Evolutionary conservation across 2,113 vertebrate species (phyloP).

Genomic region (Ondatra zibethicus): DNA sequence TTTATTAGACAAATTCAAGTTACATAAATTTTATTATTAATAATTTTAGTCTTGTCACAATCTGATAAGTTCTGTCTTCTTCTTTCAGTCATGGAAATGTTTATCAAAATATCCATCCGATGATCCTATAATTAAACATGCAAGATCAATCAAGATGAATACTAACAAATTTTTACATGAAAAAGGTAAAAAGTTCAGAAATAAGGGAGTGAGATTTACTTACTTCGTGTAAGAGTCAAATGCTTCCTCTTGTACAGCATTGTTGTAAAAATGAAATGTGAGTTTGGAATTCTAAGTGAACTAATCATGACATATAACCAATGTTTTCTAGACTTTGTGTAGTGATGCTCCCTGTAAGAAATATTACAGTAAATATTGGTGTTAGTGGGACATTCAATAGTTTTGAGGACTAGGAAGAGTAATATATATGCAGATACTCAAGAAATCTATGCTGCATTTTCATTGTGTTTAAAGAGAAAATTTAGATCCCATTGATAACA

Average conservation of each 20-base stretch:
- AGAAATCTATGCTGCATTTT: neutral
- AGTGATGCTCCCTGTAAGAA: neutral
- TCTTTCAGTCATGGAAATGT: neutral
- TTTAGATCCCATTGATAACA: neutral
- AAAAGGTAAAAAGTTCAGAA: constrained; percentile 23
- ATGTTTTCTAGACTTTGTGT: constrained; percentile 25
- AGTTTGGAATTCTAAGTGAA: constrained; percentile 16
- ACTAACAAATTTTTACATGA: neutral
- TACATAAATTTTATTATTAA: neutral
- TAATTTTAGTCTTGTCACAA: neutral
- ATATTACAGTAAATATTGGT: neutral
- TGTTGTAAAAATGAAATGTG: neutral
- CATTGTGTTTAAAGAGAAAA: neutral
- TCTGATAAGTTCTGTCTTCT: neutral
- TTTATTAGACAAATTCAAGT: neutral
- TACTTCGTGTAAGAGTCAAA: neutral
- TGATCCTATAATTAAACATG: neutral
- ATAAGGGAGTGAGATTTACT: neutral
- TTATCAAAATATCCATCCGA: neutral
- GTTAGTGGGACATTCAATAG: neutral
- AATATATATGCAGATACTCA: neutral
- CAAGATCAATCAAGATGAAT: neutral
- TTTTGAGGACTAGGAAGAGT: neutral
- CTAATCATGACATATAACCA: neutral
- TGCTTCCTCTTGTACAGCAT: neutral